Evolutionary conservation across 1,140 invertebrate genomes (phyloP), one percentile per base, ranked within the genome.

Genomic region (Penaeus indicus): DNA sequence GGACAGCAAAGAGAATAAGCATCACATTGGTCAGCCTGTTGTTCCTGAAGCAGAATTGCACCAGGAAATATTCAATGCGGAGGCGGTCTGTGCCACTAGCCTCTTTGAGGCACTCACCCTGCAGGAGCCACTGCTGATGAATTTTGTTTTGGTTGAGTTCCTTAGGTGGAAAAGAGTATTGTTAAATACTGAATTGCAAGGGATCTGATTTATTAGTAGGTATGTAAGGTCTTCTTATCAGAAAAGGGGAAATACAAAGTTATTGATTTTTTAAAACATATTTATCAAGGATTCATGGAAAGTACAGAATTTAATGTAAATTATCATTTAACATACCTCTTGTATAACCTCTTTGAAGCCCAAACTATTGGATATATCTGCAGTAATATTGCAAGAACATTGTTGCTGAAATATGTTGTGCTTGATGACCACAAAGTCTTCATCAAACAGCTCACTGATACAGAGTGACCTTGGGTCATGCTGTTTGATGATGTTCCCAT

Each of bases 371-470:
- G 85, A 18, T 25, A 87, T 32, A 38, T 61, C 27, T 13, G 18
- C 22, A 38, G 63, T 87, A 62, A 87, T 81, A 64, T 87, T 87
- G 38, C 85, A 80, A 25, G 16, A 60, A 67, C 85, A 87, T 47
- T 81, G n/a, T 13, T 87, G 78, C 22, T 81, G 63, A 81, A 87
- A 82, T 19, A 69, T 21, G 47, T 21, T 81, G 42, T 82, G 78
- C 47, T 60, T 87, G 64, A 87, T 82, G 18, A 81, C 16, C n/a
- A 87, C 63, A 82, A 25, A 54, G 32, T 69, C n/a, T 25, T 22
- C n/a, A 0, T n/a, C 5, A 63, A 87, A 87, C 7, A 10, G n/a
- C 22, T 72, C 63, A 75, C 61, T 72, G n/a, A 87, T 22, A 27
- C 61, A 72, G 22, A 87, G 78, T 5, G 85, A 81, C 78, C 19